Evolutionary conservation across 2,113 vertebrate species (phyloP).

Genomic region (Stigmatopora argus): DNA sequence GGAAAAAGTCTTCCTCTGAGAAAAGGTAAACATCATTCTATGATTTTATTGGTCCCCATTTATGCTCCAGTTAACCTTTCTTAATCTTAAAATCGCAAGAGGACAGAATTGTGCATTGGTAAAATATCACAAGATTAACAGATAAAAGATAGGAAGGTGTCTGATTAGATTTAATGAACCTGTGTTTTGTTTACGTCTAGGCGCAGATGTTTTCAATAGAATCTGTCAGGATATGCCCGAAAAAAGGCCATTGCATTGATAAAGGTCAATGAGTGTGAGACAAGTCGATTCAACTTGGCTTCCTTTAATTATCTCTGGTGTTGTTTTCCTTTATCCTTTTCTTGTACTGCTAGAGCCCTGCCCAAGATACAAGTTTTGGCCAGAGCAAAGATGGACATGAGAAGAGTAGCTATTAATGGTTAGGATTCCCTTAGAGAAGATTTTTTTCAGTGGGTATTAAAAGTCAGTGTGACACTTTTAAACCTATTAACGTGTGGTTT

Average conservation of each 20-base stretch:
- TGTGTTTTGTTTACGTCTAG: slow-evolving; percentile 58
- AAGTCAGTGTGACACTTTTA: background rate
- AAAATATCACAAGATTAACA: slow-evolving; percentile 52
- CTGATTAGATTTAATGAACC: slow-evolving; percentile 61
- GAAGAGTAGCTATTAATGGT: slow-evolving; percentile 30
- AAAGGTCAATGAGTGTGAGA: slow-evolving; percentile 71
- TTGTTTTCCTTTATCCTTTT: slow-evolving; percentile 48
- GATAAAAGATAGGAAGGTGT: slow-evolving; percentile 47
- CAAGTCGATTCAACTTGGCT: slow-evolving; percentile 61
- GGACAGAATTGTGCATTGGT: slow-evolving; percentile 22
- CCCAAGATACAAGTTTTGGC: slow-evolving; percentile 42
- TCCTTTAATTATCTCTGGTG: slow-evolving; percentile 67
- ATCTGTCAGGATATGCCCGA: slow-evolving; percentile 55
- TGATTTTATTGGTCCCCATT: slow-evolving; percentile 15
- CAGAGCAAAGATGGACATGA: slow-evolving; percentile 43
- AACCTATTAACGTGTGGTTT: background rate
- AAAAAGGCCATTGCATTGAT: slow-evolving; percentile 68
- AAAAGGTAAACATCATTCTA: slow-evolving; percentile 23
- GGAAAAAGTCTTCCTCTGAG: slow-evolving; percentile 13
- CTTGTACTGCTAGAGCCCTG: slow-evolving; percentile 44
- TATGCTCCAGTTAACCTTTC: slow-evolving; percentile 26
- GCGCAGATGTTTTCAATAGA: slow-evolving; percentile 35
- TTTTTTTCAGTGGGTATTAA: background rate
- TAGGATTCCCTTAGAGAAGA: slow-evolving; percentile 25
- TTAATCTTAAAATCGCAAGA: slow-evolving; percentile 26